Conservation (phyloP, 2,113 vertebrate species). For the Ictidomys tridecemlineatus region DNA sequence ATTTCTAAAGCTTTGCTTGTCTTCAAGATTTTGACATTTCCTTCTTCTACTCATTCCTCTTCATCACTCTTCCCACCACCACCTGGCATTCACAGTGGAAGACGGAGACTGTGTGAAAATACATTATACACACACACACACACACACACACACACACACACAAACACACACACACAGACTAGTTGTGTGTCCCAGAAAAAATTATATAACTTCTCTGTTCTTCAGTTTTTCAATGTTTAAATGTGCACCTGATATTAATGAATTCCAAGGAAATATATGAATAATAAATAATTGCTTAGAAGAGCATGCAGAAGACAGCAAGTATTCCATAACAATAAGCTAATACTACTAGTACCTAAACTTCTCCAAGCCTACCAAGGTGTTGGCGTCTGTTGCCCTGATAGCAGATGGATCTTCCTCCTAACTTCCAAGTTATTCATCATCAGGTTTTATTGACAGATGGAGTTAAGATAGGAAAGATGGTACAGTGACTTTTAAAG, state of each 20-base stretch:
- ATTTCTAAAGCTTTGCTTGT: neutral
- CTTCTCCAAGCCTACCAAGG: too few relatives aligned
- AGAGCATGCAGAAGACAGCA: neutral
- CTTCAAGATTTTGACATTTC: neutral
- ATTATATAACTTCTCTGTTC: neutral
- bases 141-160: too few relatives aligned
- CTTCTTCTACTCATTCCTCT: neutral
- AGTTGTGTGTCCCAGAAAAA: neutral
- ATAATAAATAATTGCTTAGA: neutral
- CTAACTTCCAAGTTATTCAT: neutral
- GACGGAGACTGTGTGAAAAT: neutral
- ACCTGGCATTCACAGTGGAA: neutral
- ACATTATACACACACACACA: neutral
- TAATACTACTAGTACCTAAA: neutral
- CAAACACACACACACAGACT: neutral
- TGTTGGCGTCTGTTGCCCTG: neutral
- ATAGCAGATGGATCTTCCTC: neutral
- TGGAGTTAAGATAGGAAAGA: neutral
- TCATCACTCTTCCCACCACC: neutral
- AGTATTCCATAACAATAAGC: neutral
- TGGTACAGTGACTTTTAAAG: neutral
- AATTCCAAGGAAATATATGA: neutral
- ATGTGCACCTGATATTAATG: neutral
- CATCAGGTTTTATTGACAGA: neutral
- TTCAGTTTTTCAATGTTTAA: neutral